phyloP scores from a whole-genome alignment of 2,888 invertebrate genomes.

The Ganaspis brasiliensis region DNA sequence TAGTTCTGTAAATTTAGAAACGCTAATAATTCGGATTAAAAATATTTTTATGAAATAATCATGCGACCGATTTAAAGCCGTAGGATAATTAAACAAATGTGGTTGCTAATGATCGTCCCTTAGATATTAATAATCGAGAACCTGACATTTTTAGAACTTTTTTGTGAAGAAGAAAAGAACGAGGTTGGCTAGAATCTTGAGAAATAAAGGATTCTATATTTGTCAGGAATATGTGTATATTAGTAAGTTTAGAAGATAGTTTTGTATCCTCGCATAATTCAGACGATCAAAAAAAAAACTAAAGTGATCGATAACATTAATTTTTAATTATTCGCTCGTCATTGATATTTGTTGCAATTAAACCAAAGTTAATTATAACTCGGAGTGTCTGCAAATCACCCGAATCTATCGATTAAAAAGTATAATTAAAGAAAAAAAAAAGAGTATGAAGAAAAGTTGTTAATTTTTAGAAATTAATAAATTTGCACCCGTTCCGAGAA shows the following conservation, averaged over 20 bases:
- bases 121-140: conserved; percentile 33
- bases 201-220: conserved; percentile 22
- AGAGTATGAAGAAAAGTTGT: no score
- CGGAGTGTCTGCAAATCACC: no score
- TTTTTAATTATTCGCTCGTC: background rate
- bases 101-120: conserved; percentile 36
- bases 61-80: conserved; percentile 17
- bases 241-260: conserved; percentile 38
- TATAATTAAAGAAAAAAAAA: no score
- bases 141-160: conserved; percentile 10
- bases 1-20: no score
- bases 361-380: no score
- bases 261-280: conserved; percentile 39
- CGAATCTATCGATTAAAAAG: no score
- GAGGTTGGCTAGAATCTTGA: background rate
- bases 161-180: background rate
- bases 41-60: no score
- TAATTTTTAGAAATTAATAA: no score
- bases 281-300: conserved; percentile 2
- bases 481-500: no score
- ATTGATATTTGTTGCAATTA: no score
- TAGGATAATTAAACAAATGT: conserved; percentile 15
- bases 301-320: background rate
- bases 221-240: conserved; percentile 24
- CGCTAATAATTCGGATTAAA: no score